Conservation (phyloP, 2,797 vertebrate species). For the Microctenopoma steveboyesi region DNA sequence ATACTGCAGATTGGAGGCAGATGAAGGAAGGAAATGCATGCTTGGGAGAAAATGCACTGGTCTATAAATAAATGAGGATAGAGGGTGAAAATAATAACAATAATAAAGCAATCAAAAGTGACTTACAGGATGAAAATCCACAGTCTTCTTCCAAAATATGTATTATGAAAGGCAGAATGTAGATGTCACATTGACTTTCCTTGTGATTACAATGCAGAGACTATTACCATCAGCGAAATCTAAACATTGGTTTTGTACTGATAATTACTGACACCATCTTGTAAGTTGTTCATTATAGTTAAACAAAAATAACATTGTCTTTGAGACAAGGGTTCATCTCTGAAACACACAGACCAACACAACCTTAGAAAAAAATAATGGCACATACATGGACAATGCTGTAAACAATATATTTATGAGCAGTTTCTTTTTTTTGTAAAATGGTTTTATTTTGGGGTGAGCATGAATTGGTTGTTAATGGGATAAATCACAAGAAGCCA, state of each 20-base stretch:
- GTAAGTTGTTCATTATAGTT: background rate
- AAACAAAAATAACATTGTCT: background rate
- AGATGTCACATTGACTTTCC: background rate
- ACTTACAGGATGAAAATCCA: background rate
- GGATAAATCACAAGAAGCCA: background rate
- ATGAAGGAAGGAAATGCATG: constrained; percentile 1
- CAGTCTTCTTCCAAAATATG: background rate
- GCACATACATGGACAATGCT: too few relatives aligned
- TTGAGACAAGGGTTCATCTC: background rate
- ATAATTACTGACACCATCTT: background rate
- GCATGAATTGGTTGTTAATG: too few relatives aligned
- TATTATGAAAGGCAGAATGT: background rate
- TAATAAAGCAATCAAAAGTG: background rate
- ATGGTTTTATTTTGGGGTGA: too few relatives aligned
- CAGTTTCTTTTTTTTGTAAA: too few relatives aligned
- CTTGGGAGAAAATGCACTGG: background rate
- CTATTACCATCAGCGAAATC: background rate
- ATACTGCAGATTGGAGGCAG: constrained; percentile 6
- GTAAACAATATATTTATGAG: too few relatives aligned
- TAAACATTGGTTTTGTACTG: background rate
- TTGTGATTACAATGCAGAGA: background rate
- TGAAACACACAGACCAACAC: background rate
- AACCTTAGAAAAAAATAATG: too few relatives aligned
- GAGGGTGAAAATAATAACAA: background rate
- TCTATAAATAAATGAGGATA: constrained; percentile 12